These are phyloP conservation scores for Pycnomerus fuliginosus DNA, from an alignment of 2,888 invertebrate genomes.

Conservation along the genomic window DNA sequence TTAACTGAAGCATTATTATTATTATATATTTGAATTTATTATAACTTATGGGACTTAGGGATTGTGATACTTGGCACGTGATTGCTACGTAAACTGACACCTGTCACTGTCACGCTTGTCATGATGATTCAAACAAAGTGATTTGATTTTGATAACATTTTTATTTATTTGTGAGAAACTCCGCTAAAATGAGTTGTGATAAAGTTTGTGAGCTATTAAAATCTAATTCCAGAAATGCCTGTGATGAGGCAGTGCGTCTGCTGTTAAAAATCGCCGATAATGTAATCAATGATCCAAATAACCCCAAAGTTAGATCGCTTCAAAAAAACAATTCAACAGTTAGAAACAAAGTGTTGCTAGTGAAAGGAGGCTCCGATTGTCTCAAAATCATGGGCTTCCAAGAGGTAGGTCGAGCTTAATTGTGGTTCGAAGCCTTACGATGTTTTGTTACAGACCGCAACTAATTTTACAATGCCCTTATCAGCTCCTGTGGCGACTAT, in stretches of 20 bases:
- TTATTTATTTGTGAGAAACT: too few relatives aligned
- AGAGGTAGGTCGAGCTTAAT: conserved; percentile 35
- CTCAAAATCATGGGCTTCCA: conserved; percentile 44
- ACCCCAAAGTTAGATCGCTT: conserved; percentile 38
- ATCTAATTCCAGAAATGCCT: conserved; percentile 7
- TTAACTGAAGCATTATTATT: too few relatives aligned
- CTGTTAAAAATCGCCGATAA: conserved; percentile 44
- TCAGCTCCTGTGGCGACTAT: conserved; percentile 21
- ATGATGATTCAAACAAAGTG: too few relatives aligned
- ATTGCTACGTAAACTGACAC: too few relatives aligned
- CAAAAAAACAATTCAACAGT: conserved; percentile 41
- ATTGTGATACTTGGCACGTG: too few relatives aligned
- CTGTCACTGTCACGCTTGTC: too few relatives aligned
- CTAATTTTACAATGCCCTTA: conserved; percentile 25
- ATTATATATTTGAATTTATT: too few relatives aligned
- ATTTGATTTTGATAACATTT: too few relatives aligned
- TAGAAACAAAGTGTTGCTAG: conserved; percentile 36
- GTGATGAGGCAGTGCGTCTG: conserved; percentile 30
- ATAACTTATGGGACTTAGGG: too few relatives aligned
- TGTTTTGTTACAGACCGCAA: conserved; percentile 28
- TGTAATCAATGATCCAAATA: conserved; percentile 40
- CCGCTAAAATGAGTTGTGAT: conserved; percentile 11
- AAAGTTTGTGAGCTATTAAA: conserved; percentile 4
- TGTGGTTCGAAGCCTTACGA: too few relatives aligned
- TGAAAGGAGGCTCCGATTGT: conserved; percentile 40